Conservation (phyloP, 2,113 vertebrate species). For the Oreochromis tanganicae region DNA sequence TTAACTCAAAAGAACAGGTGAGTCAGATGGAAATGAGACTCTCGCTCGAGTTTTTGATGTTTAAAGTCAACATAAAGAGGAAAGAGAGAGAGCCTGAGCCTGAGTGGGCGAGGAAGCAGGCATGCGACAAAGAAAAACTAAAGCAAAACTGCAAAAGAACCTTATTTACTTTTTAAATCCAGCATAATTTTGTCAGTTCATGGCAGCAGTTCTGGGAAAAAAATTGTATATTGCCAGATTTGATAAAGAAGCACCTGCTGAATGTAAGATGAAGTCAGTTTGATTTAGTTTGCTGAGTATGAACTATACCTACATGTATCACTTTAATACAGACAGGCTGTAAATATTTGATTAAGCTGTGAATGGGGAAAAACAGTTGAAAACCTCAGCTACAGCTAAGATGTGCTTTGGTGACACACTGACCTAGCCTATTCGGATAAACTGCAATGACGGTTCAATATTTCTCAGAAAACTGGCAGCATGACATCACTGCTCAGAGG, state of each 20-base stretch:
- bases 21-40: background rate
- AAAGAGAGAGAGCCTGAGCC: background rate
- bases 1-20: background rate
- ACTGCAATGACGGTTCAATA: background rate
- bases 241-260: background rate
- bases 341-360: background rate
- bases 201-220: background rate
- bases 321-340: background rate
- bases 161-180: background rate
- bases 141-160: background rate
- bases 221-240: background rate
- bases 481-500: background rate
- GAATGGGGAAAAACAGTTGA: background rate
- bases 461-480: background rate
- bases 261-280: background rate
- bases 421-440: background rate
- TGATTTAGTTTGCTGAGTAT: background rate
- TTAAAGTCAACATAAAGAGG: background rate
- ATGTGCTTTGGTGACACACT: background rate
- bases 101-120: background rate
- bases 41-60: background rate
- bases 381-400: background rate
- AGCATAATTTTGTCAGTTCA: background rate
- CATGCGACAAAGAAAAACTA: background rate
- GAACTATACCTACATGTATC: background rate